Conservation (phyloP, 1,140 invertebrate species). For the Drosophila subobscura region DNA sequence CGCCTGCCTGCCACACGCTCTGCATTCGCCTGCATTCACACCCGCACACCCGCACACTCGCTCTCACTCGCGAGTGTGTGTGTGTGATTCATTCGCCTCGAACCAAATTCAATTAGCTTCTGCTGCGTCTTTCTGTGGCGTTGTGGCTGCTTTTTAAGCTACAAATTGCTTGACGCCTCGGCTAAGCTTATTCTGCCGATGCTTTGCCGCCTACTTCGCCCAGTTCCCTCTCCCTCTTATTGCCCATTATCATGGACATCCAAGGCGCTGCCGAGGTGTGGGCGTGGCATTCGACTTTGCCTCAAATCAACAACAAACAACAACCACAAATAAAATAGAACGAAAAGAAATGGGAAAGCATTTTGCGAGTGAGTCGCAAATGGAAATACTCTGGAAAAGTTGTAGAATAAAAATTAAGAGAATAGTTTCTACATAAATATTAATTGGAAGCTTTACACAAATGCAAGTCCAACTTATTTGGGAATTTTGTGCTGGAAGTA, state of each 20-base stretch:
- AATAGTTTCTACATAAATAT: no score
- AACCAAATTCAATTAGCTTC: conserved; percentile 58
- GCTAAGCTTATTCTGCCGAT: conserved; percentile 54
- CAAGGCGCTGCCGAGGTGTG: background rate
- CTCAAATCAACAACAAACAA: conserved; percentile 23
- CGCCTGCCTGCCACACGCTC: no score
- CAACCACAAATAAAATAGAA: conserved; percentile 13
- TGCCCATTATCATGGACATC: background rate
- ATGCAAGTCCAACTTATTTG: no score
- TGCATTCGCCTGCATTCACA: background rate
- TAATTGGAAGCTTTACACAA: no score
- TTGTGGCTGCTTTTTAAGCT: conserved; percentile 48
- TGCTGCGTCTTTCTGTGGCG: conserved; percentile 2
- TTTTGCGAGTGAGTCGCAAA: no score
- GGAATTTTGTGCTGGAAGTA: no score
- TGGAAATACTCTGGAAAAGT: background rate
- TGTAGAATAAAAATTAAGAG: no score
- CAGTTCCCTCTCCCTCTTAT: background rate
- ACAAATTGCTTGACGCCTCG: conserved; percentile 77
- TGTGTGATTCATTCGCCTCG: background rate
- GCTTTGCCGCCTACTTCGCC: background rate
- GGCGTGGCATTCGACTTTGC: conserved; percentile 45
- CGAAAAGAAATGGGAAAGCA: conserved; percentile 51
- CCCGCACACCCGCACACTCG: no score
- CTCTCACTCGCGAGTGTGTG: background rate